Evolutionary conservation across 1,140 invertebrate species (phyloP).

Genomic region (Cherax destructor): DNA sequence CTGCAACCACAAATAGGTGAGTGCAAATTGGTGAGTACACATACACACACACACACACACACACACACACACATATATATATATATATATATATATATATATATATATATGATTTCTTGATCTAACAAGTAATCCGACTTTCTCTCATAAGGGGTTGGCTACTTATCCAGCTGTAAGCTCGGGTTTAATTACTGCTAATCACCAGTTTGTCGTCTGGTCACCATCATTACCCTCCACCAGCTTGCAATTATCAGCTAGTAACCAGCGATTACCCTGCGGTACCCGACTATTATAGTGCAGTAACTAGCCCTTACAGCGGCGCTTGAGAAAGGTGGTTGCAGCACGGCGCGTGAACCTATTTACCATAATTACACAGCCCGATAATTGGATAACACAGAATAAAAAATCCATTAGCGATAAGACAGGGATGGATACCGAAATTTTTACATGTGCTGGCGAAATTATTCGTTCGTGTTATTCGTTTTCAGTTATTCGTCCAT

Average conservation of each 20-base stretch:
- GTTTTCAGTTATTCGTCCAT: too few relatives aligned
- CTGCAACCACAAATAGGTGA: too few relatives aligned
- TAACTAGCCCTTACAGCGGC: constrained; percentile 12
- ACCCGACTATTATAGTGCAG: neutral
- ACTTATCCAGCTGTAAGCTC: constrained; percentile 36
- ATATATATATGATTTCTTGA: neutral
- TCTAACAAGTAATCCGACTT: neutral
- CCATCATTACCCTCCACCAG: neutral
- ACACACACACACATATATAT: too few relatives aligned
- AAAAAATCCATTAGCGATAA: constrained; percentile 58
- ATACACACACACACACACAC: too few relatives aligned
- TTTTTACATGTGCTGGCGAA: neutral
- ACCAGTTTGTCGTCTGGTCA: constrained; percentile 27
- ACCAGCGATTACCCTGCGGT: neutral
- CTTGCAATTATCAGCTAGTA: constrained; percentile 42
- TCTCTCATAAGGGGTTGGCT: constrained; percentile 16
- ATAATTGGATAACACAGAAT: constrained; percentile 47
- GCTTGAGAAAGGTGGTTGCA: neutral
- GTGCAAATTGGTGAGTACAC: too few relatives aligned
- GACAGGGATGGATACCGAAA: neutral
- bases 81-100: too few relatives aligned
- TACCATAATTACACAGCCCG: constrained; percentile 52
- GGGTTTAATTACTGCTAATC: constrained; percentile 53
- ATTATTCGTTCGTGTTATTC: neutral
- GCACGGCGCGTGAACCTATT: constrained; percentile 14